A percentile compares a stretch with the other conserved stretches of the same genome.
Conservation (phyloP, 2,888 invertebrate species). For the Drosophila villosipedis region DNA sequence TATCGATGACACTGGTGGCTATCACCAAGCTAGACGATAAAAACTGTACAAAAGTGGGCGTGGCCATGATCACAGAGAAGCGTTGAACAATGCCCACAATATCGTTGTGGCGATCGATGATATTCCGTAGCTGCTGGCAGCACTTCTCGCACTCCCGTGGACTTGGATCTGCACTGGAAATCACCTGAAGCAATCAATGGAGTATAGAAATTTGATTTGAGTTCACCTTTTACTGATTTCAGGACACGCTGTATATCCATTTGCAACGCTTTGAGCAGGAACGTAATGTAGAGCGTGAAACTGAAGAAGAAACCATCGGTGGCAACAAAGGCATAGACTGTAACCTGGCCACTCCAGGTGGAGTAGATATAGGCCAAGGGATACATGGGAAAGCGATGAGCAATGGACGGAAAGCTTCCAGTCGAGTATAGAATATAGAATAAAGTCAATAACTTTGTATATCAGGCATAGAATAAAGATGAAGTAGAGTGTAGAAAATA, state of each 20-base stretch:
- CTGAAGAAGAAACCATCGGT: slow-evolving; percentile 71
- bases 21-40: slow-evolving; percentile 65
- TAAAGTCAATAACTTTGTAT: background rate
- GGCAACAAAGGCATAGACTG: slow-evolving; percentile 67
- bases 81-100: slow-evolving; percentile 56
- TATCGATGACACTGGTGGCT: slow-evolving; percentile 70
- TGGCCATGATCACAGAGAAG: slow-evolving; percentile 61
- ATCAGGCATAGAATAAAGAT: background rate
- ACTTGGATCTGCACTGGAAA: slow-evolving; percentile 27
- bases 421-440: background rate
- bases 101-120: slow-evolving; percentile 70
- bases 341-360: slow-evolving; percentile 68
- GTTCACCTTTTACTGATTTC: slow-evolving; percentile 24
- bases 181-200: background rate
- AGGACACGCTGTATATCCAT: slow-evolving; percentile 52
- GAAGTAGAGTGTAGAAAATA: background rate
- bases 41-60: slow-evolving; percentile 66
- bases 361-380: slow-evolving; percentile 64
- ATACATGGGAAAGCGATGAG: slow-evolving; percentile 60
- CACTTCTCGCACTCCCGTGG: slow-evolving; percentile 35
- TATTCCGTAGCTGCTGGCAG: slow-evolving; percentile 47
- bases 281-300: slow-evolving; percentile 66
- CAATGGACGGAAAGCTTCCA: slow-evolving; percentile 51
- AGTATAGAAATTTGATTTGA: background rate
- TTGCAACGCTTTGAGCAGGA: slow-evolving; percentile 44